Evolutionary conservation across 2,888 invertebrate genomes (phyloP).

Genomic region (Neoaliturus tenellus): DNA sequence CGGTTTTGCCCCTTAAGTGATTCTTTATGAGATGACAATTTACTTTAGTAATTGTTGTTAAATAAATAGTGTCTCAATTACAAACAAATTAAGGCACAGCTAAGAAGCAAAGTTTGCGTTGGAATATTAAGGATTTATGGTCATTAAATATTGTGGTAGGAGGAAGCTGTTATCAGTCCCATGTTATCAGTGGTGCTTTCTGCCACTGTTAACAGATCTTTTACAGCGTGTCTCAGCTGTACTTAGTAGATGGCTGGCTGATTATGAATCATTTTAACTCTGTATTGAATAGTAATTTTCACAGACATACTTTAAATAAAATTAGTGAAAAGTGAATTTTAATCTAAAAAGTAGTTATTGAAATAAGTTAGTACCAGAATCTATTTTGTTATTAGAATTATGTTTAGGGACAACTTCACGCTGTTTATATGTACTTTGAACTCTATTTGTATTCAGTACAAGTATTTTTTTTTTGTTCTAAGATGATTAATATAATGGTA

Average conservation of each 20-base stretch:
- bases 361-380: no score
- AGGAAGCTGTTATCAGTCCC: neutral
- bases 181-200: neutral
- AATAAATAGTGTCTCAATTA: neutral
- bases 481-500: no score
- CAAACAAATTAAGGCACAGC: neutral
- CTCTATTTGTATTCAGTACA: no score
- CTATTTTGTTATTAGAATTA: no score
- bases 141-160: conserved; percentile 1
- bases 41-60: neutral
- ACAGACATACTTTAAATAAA: no score
- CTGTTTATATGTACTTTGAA: no score
- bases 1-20: no score
- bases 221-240: neutral
- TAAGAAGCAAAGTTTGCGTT: neutral
- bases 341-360: no score
- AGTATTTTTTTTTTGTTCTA: no score
- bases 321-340: no score
- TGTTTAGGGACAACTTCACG: no score
- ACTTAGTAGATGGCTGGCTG: neutral
- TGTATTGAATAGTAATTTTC: neutral
- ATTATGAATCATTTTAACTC: neutral
- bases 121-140: neutral
- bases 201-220: neutral
- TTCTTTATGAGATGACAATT: neutral